A percentile compares a stretch with the other conserved stretches of the same genome.
Conservation (phyloP, 2,113 vertebrate genomes). For the Mellivora capensis region DNA sequence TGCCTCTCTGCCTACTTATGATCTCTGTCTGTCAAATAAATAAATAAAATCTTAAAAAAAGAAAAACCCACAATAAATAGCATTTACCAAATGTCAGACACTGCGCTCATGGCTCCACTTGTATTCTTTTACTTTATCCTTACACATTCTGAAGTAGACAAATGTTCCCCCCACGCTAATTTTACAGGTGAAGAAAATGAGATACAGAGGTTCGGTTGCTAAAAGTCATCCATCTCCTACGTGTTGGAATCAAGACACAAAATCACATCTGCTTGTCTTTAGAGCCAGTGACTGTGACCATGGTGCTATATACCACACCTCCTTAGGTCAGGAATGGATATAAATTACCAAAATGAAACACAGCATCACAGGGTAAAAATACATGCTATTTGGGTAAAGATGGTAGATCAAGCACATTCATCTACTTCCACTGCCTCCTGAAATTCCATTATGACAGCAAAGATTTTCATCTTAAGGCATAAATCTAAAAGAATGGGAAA, state of each 20-base stretch:
- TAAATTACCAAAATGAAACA: background rate
- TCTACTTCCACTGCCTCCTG: background rate
- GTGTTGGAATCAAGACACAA: background rate
- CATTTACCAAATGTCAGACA: background rate
- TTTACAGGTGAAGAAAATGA: background rate
- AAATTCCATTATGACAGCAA: background rate
- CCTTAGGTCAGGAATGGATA: background rate
- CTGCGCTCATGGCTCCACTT: background rate
- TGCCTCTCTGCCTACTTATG: no score
- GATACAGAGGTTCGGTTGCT: background rate
- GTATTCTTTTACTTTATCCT: background rate
- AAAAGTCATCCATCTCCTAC: background rate
- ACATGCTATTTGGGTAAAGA: background rate
- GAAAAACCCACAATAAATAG: background rate
- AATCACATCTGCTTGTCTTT: background rate
- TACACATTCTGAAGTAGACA: background rate
- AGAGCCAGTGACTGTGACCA: background rate
- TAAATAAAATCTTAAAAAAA: no score
- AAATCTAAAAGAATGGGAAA: background rate
- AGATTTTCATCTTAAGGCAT: background rate
- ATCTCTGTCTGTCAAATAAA: no score
- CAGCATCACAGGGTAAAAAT: background rate
- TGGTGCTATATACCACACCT: background rate
- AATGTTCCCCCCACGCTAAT: background rate
- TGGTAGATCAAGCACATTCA: background rate